Conservation (phyloP, 2,113 vertebrate genomes). For the Excalfactoria chinensis region DNA sequence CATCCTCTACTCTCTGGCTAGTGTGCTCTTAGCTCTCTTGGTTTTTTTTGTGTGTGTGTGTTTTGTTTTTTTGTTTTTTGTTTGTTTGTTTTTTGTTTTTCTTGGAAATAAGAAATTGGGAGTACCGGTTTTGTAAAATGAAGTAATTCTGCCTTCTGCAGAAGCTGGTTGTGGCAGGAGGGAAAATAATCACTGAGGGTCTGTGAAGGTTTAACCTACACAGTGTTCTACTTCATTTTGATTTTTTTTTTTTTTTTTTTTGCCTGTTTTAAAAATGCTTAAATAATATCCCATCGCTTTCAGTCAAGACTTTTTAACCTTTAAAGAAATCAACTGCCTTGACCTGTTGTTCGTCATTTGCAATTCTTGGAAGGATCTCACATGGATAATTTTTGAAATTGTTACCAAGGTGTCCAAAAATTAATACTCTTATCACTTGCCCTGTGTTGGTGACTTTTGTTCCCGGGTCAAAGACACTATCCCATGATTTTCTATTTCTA, state of each 20-base stretch:
- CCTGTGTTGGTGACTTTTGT: neutral
- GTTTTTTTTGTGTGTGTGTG: no score
- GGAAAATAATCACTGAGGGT: constrained; percentile 13
- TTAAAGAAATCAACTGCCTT: constrained; percentile 47
- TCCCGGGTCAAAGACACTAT: neutral
- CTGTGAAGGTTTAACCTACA: neutral
- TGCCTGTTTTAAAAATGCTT: constrained; percentile 37
- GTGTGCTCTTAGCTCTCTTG: neutral
- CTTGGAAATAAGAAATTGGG: constrained; percentile 5
- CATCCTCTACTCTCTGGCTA: neutral
- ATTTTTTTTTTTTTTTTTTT: constrained; percentile 9
- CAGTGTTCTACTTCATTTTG: neutral
- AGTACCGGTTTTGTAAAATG: neutral
- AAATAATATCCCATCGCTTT: constrained; percentile 45
- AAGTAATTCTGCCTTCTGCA: constrained; percentile 57
- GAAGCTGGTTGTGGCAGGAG: neutral
- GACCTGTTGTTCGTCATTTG: constrained; percentile 25
- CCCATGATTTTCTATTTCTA: neutral
- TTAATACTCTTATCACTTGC: neutral
- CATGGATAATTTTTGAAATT: neutral
- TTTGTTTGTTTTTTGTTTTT: neutral
- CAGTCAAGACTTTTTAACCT: constrained; percentile 8
- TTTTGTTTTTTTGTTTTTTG: no score
- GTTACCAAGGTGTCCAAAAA: neutral
- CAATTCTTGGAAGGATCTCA: constrained; percentile 1